Evolutionary conservation across 2,888 invertebrate genomes (phyloP).

Genomic region (Agonopterix heracliana): DNA sequence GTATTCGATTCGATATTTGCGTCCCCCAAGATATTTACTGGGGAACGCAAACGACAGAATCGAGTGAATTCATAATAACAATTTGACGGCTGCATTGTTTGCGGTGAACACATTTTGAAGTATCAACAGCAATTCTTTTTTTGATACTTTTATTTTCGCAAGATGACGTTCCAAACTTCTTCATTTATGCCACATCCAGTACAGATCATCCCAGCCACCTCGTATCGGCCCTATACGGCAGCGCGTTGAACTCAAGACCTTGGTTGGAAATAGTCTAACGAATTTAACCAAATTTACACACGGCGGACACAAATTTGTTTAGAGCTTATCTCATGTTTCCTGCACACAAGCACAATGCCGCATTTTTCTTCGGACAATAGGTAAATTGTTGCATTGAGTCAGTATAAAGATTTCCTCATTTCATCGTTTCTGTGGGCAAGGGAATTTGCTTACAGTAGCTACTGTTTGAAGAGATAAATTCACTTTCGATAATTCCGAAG

Average conservation of each 20-base stretch:
- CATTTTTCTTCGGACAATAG: conserved; percentile 31
- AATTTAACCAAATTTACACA: conserved; percentile 59
- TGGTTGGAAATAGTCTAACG: conserved; percentile 54
- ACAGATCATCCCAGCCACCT: conserved; percentile 8
- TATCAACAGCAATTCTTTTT: no score
- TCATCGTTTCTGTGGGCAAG: conserved; percentile 2
- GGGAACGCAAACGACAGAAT: no score
- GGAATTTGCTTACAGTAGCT: no score
- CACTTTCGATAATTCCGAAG: no score
- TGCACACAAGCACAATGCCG: conserved; percentile 19
- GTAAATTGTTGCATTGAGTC: conserved; percentile 8
- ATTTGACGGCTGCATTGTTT: no score
- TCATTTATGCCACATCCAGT: conserved; percentile 1
- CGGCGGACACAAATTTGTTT: conserved; percentile 45
- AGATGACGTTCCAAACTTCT: background rate
- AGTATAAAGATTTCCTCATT: conserved; percentile 11
- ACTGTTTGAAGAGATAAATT: no score
- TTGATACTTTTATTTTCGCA: no score
- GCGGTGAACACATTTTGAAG: no score
- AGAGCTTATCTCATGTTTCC: conserved; percentile 42
- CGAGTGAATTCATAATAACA: no score
- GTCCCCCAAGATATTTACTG: no score
- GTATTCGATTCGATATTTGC: no score
- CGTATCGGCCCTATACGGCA: conserved; percentile 34
- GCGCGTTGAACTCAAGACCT: conserved; percentile 55